A percentile compares a stretch with the other conserved stretches of the same genome.
Conservation (phyloP, 2,797 vertebrate genomes). For the Typhlichthys eigenmanni region DNA sequence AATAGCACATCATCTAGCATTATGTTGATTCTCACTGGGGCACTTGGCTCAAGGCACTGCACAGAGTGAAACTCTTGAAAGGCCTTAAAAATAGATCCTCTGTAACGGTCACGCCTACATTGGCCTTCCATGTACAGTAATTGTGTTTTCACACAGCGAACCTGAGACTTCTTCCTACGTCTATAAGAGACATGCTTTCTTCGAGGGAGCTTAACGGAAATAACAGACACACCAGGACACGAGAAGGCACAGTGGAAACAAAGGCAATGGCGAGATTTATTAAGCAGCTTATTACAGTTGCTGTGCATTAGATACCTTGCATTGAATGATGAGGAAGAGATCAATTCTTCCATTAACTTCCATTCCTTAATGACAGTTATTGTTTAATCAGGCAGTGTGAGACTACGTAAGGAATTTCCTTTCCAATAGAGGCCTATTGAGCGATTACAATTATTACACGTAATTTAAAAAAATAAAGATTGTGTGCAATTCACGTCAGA, state of each 20-base stretch:
- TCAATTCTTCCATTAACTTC: conserved; percentile 3
- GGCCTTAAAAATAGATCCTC: conserved; percentile 54
- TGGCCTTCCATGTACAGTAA: conserved; percentile 46
- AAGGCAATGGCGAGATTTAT: conserved; percentile 70
- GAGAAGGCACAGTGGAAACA: conserved; percentile 32
- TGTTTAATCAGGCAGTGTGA: too few species aligned
- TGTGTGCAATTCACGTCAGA: too few species aligned
- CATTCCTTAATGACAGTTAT: conserved; percentile 9
- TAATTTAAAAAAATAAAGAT: too few species aligned
- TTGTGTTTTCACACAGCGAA: conserved; percentile 38
- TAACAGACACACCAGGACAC: conserved; percentile 44
- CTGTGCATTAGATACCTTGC: conserved; percentile 46
- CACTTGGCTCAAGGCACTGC: conserved; percentile 41
- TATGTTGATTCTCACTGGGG: conserved; percentile 7
- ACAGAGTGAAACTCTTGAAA: conserved; percentile 47
- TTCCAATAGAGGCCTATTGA: too few species aligned
- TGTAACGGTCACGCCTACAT: conserved; percentile 43
- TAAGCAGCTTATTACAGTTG: conserved; percentile 57
- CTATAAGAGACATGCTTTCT: conserved; percentile 43
- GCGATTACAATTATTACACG: too few species aligned
- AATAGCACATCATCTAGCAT: conserved; percentile 7
- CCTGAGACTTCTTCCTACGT: conserved; percentile 45
- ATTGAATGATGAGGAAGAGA: conserved; percentile 26
- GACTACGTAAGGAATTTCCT: too few species aligned
- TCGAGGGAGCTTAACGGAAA: conserved; percentile 39